These are phyloP conservation scores for Ptyas mucosa DNA, from an alignment of 2,113 vertebrate species.

Conservation along the genomic window DNA sequence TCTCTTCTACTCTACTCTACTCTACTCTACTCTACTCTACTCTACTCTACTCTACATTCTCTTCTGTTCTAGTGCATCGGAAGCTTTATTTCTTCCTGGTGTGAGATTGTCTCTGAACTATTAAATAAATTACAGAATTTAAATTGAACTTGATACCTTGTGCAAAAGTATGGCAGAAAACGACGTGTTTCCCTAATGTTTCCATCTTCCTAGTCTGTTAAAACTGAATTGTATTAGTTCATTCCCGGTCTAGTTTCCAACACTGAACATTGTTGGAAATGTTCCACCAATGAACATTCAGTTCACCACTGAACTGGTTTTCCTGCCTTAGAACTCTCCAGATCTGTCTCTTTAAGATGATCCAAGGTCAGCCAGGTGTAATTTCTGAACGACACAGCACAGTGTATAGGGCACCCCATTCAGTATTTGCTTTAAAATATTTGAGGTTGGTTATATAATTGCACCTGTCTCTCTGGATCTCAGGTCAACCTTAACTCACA, in stretches of 20 bases:
- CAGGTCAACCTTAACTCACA: background rate
- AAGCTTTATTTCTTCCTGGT: background rate
- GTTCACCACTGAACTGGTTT: background rate
- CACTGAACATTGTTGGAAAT: too few relatives aligned
- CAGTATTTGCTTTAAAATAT: background rate
- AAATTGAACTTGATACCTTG: background rate
- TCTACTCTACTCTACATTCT: too few relatives aligned
- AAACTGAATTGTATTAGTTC: background rate
- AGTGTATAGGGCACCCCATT: too few relatives aligned
- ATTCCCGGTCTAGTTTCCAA: background rate
- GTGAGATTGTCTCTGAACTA: background rate
- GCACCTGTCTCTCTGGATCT: background rate
- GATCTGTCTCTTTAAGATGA: background rate
- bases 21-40: too few relatives aligned
- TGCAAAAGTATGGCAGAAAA: background rate
- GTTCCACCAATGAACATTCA: too few relatives aligned
- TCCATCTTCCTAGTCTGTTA: background rate
- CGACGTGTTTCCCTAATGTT: background rate
- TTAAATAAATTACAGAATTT: too few relatives aligned
- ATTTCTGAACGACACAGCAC: background rate
- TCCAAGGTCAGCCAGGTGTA: background rate
- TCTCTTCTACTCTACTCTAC: too few relatives aligned
- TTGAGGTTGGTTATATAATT: background rate
- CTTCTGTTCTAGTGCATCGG: background rate
- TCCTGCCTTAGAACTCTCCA: background rate